A percentile compares a stretch with the other conserved stretches of the same genome.
phyloP scores from a whole-genome alignment of 1,140 invertebrate genomes.

The Acromyrmex charruanus region DNA sequence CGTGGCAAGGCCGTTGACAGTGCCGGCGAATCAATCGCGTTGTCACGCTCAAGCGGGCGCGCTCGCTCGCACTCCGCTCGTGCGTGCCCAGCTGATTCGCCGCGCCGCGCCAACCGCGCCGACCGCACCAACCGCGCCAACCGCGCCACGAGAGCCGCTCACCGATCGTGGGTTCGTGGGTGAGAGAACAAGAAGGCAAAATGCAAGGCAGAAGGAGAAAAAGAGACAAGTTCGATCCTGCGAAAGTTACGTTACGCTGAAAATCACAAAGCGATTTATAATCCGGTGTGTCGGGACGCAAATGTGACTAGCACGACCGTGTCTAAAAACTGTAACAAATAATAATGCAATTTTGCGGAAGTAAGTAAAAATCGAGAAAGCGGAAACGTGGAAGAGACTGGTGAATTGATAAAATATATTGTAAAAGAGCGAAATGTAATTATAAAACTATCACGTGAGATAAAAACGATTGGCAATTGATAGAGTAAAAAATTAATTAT shows the following conservation, averaged over 20 bases:
- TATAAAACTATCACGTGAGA: background rate
- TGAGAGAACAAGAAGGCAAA: slow-evolving; percentile 14
- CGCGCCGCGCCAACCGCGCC: slow-evolving; percentile 6
- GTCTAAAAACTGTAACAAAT: slow-evolving; percentile 13
- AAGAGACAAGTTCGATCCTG: slow-evolving; percentile 1
- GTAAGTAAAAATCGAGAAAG: background rate
- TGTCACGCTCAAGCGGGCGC: slow-evolving; percentile 65
- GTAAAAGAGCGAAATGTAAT: background rate
- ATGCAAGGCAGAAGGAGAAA: background rate
- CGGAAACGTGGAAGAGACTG: background rate
- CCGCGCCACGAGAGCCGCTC: background rate
- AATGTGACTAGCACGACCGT: slow-evolving; percentile 3
- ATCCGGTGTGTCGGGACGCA: slow-evolving; percentile 1
- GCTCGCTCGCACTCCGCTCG: slow-evolving; percentile 60
- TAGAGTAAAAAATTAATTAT: background rate
- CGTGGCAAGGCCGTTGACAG: slow-evolving; percentile 72
- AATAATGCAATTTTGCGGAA: slow-evolving; percentile 21
- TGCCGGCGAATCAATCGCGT: slow-evolving; percentile 64
- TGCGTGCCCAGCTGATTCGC: slow-evolving; percentile 68
- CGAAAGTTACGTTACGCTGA: slow-evolving; percentile 44
- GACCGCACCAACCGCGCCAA: background rate
- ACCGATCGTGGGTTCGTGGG: slow-evolving; percentile 22
- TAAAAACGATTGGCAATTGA: background rate
- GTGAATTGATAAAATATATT: background rate
- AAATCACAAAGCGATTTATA: slow-evolving; percentile 20